Evolutionary conservation across 2,888 invertebrate species (phyloP), one percentile per base, ranked within the genome.

Genomic region (Sinelater perroti): DNA sequence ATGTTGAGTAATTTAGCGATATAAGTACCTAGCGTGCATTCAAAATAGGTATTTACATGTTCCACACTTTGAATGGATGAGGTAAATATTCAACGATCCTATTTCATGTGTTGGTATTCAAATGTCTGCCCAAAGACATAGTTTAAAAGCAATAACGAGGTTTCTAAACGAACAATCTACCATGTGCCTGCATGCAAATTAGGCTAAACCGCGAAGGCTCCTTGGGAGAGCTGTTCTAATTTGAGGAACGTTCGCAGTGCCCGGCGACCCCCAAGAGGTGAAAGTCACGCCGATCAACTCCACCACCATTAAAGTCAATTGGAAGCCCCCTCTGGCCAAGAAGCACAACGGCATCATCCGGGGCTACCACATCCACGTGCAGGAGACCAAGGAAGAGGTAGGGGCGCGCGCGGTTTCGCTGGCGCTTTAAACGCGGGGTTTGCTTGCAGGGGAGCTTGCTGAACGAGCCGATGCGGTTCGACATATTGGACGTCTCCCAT

Each of bases 351-450:
- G 97, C 38, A 90, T 97, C 66, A 96, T 99, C 67, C 86, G 96
- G 59, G 97, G 97, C 17, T 99, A 97, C 80, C 97, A 97, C 77
- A 93, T 99, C 53, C 94, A 96, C 76, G 91, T 95, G 1, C 95
- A 95, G 78, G 95, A 95, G 82, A 85, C 91, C 38, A 87, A 89
- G 72, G 90, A 91, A 75, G 91, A 92, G 85, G 93, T 92, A 76
- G 73, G 75, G n/a, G n/a, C n/a, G n/a, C n/a, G n/a, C n/a, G n/a
- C n/a, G n/a, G n/a, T n/a, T n/a, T n/a, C n/a, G n/a, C n/a, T n/a
- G n/a, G n/a, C n/a, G n/a, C n/a, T n/a, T n/a, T n/a, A n/a, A n/a
- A n/a, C n/a, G n/a, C n/a, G n/a, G n/a, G n/a, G n/a, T n/a, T n/a
- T n/a, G n/a, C n/a, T 62, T 62, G 36, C 67, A 90, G 89, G 87